Conservation (phyloP, 2,113 vertebrate genomes). For the Mustelus asterias region DNA sequence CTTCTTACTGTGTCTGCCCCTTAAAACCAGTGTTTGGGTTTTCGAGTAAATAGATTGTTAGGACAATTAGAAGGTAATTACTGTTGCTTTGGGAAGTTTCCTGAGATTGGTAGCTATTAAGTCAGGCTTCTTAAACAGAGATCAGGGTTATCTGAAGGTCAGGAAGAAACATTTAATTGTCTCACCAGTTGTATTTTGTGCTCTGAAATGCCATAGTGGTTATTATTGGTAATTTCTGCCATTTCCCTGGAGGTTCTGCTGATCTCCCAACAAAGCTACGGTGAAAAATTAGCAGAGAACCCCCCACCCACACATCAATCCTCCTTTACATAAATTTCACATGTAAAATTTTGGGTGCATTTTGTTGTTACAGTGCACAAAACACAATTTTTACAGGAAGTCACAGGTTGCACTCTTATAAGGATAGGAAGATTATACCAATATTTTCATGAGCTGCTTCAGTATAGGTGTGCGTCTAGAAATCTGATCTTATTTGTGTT, state of each 20-base stretch:
- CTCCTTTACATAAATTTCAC: neutral
- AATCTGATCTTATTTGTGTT: neutral
- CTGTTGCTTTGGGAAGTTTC: neutral
- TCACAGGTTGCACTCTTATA: neutral
- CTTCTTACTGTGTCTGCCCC: neutral
- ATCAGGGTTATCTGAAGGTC: neutral
- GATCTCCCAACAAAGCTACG: neutral
- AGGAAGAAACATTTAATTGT: neutral
- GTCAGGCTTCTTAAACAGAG: neutral
- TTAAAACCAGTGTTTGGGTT: neutral
- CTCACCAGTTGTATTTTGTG: neutral
- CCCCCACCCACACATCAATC: neutral
- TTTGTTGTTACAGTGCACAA: neutral
- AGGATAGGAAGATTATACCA: neutral
- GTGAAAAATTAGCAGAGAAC: neutral
- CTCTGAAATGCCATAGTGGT: neutral
- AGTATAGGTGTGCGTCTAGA: neutral
- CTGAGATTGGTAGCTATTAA: neutral
- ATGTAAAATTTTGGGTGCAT: neutral
- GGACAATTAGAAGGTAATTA: neutral
- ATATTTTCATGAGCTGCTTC: neutral
- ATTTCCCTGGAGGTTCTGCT: neutral
- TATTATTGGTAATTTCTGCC: neutral
- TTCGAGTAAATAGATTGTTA: neutral
- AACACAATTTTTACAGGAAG: neutral